Evolutionary conservation across 2,888 invertebrate species (phyloP).

Genomic region (Actias luna): DNA sequence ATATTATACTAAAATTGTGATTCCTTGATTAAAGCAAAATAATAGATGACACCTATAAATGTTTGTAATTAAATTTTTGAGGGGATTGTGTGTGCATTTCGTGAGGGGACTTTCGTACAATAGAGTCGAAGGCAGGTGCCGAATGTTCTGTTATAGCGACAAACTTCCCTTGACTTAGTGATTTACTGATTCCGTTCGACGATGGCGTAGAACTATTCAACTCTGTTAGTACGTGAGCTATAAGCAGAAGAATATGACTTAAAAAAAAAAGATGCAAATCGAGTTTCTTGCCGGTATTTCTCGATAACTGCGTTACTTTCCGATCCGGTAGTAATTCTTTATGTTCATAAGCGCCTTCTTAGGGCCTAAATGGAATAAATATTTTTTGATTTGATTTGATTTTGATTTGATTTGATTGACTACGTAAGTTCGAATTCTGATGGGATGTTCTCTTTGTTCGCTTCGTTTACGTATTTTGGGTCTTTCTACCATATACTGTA

Average conservation of each 20-base stretch:
- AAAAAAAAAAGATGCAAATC: no score
- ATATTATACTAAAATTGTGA: no score
- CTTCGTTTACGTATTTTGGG: no score
- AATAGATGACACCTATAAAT: not conserved
- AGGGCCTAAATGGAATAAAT: no score
- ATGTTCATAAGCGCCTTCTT: no score
- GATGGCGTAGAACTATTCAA: not conserved
- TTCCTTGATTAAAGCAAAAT: not conserved
- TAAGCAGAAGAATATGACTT: no score
- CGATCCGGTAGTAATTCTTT: no score
- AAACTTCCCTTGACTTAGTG: constrained; percentile 13
- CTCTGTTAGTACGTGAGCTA: not conserved
- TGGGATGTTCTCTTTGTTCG: not conserved
- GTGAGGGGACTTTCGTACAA: not conserved
- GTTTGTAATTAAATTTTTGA: constrained; percentile 69
- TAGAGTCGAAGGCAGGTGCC: constrained; percentile 2
- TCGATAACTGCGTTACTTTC: no score
- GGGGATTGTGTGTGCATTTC: constrained; percentile 21
- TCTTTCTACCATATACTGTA: no score
- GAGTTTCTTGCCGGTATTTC: no score
- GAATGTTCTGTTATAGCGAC: not conserved
- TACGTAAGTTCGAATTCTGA: not conserved
- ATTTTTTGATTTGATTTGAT: no score
- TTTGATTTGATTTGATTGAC: no score
- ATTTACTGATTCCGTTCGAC: constrained; percentile 11